These are phyloP conservation scores for Potamarius usumacintae DNA, from an alignment of 2,113 vertebrate species.

Conservation along the genomic window DNA sequence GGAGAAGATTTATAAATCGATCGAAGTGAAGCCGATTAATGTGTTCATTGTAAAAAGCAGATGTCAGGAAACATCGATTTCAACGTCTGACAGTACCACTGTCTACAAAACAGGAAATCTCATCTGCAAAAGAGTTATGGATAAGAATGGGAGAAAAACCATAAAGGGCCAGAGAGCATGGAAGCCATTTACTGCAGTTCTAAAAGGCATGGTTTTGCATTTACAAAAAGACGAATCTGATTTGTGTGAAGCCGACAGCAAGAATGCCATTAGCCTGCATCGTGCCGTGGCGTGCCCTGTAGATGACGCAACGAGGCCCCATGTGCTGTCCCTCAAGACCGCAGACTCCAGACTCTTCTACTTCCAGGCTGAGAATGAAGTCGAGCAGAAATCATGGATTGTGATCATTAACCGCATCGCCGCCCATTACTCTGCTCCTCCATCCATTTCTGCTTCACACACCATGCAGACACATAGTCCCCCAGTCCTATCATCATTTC, in stretches of 20 bases:
- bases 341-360: background rate
- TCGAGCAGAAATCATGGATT: background rate
- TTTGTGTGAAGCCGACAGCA: background rate
- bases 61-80: background rate
- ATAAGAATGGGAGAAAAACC: background rate
- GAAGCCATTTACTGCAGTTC: background rate
- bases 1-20: background rate
- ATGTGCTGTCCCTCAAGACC: too few species aligned
- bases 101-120: background rate
- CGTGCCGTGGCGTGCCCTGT: too few species aligned
- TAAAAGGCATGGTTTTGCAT: background rate
- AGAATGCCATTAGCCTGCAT: too few species aligned
- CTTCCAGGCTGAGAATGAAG: background rate
- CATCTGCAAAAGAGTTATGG: background rate
- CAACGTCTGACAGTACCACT: too few species aligned
- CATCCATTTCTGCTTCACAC: background rate
- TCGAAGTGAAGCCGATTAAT: background rate
- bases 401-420: background rate
- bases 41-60: background rate
- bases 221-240: background rate
- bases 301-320: too few species aligned
- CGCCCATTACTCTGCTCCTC: background rate
- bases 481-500: background rate
- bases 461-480: background rate
- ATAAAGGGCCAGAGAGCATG: background rate